Conservation (phyloP, 30 jellyfish, hydroid and myxozoan species). For the Turritopsis rubra region DNA sequence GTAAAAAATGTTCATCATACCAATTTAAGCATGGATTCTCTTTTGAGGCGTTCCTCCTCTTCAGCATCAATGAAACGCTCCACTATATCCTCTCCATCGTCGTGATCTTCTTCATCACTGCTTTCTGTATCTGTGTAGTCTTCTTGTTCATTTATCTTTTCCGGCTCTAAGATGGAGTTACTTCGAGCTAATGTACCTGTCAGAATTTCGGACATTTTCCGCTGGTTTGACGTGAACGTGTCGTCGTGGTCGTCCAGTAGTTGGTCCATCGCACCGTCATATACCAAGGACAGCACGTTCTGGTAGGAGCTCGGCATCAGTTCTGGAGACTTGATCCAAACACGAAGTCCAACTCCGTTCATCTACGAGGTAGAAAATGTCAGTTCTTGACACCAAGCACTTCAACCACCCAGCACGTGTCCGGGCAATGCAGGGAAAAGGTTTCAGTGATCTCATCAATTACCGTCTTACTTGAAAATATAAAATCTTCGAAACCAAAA, state of each 20-base stretch:
- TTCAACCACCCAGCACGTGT: not conserved
- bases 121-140: constrained; percentile 59
- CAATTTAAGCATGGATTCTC: constrained; percentile 46
- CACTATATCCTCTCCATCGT: constrained; percentile 50
- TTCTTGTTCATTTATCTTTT: constrained; percentile 69
- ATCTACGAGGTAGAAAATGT: constrained; percentile 17
- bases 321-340: constrained; percentile 49
- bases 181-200: constrained; percentile 28
- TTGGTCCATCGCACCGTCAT: constrained; percentile 1
- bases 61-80: constrained; percentile 41
- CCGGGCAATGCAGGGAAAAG: not conserved
- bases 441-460: not conserved
- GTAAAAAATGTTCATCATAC: not conserved
- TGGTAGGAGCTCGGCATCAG: constrained; percentile 46
- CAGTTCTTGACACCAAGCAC: too few relatives aligned
- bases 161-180: constrained; percentile 74
- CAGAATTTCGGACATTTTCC: constrained; percentile 60
- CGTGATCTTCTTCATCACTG: constrained; percentile 51
- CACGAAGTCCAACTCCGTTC: constrained; percentile 47
- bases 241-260: constrained; percentile 17
- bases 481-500: too few relatives aligned
- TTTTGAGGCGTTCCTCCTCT: constrained; percentile 43
- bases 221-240: constrained; percentile 23
- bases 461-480: not conserved
- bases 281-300: constrained; percentile 40